Conservation (phyloP, 2,797 vertebrate genomes). For the Sphaeramia orbicularis region DNA sequence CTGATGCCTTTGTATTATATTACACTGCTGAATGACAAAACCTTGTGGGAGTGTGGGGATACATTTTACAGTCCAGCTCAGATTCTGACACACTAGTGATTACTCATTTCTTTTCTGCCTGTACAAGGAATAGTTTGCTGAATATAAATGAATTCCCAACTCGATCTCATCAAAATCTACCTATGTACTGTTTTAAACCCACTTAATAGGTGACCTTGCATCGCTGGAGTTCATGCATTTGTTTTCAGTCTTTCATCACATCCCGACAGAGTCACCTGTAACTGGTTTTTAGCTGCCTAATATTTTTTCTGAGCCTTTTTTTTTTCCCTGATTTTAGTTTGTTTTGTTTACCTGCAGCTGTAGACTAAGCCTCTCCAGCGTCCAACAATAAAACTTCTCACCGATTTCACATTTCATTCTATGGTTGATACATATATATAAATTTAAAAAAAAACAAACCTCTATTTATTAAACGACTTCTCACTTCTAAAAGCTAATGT, state of each 20-base stretch:
- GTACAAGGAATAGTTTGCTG: background rate
- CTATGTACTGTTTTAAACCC: background rate
- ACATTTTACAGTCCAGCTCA: constrained; percentile 7
- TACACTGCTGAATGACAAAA: constrained; percentile 15
- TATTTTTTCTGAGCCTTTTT: too few species aligned
- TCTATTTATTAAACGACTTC: background rate
- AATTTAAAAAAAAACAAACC: too few species aligned
- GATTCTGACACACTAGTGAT: constrained; percentile 24
- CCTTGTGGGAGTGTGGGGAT: constrained; percentile 12
- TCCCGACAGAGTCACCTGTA: too few species aligned
- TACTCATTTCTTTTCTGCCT: constrained; percentile 4
- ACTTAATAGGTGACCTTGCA: too few species aligned
- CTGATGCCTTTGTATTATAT: constrained; percentile 15
- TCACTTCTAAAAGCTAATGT: background rate
- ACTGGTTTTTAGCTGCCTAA: too few species aligned
- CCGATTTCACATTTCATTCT: too few species aligned
- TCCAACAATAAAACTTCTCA: too few species aligned
- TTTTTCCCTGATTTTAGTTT: too few species aligned
- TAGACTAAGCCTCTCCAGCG: background rate
- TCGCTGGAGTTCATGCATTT: too few species aligned
- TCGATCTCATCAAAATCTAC: background rate
- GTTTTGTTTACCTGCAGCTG: background rate
- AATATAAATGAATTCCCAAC: constrained; percentile 8
- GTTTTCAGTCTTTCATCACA: too few species aligned
- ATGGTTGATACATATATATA: too few species aligned